Conservation (phyloP, 2,888 invertebrate genomes). For the Ramazzottius varieornatus region DNA sequence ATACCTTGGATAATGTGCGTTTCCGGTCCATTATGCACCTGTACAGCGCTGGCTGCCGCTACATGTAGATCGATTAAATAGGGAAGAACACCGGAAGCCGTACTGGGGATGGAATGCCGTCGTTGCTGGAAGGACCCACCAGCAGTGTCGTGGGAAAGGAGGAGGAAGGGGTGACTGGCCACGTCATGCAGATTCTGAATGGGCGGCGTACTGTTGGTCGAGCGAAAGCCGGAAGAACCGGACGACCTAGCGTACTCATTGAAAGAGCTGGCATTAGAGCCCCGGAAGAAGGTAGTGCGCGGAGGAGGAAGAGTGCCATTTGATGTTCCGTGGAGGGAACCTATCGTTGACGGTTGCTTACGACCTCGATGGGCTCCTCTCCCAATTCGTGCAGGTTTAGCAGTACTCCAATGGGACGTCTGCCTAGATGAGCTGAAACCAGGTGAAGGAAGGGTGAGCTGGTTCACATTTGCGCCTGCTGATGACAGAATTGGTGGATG, state of each 20-base stretch:
- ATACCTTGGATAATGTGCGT: neutral
- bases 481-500: too few species aligned
- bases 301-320: too few species aligned
- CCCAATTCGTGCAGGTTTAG: too few species aligned
- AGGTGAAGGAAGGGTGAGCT: too few species aligned
- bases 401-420: too few species aligned
- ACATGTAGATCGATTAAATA: neutral
- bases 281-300: too few species aligned
- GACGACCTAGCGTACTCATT: too few species aligned
- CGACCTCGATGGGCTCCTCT: too few species aligned
- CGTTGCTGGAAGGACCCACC: neutral
- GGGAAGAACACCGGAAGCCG: neutral
- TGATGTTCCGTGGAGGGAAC: too few species aligned
- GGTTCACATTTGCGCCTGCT: too few species aligned
- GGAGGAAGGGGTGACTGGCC: neutral
- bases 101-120: neutral
- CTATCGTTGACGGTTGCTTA: neutral
- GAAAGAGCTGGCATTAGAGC: too few species aligned
- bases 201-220: conserved; percentile 1
- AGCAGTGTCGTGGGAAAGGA: neutral
- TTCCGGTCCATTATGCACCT: conserved; percentile 3
- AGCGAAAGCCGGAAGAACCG: neutral
- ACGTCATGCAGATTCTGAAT: neutral
- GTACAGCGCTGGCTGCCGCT: neutral
- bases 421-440: too few species aligned